Percentiles rank a stretch among this genome's conserved stretches.
Evolutionary conservation across 2,113 vertebrate species (phyloP).

Genomic region (Salvelinus sp.): DNA sequence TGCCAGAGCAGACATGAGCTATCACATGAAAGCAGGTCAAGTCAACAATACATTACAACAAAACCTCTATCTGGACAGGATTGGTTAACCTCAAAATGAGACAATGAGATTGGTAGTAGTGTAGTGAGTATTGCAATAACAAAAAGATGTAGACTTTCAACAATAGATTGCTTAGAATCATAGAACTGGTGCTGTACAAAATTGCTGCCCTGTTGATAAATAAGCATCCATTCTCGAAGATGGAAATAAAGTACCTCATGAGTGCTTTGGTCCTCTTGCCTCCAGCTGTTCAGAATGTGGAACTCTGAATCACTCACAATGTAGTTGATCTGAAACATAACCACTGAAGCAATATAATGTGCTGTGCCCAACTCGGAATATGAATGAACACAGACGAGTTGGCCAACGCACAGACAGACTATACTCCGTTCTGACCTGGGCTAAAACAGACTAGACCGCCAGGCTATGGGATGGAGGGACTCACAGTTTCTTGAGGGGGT

Average conservation of each 20-base stretch:
- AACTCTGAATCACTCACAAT: conserved; percentile 97
- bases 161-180: no score
- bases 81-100: not conserved
- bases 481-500: conserved; percentile 90
- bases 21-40: not conserved
- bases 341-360: not conserved
- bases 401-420: not conserved
- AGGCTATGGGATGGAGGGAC: conserved; percentile 26
- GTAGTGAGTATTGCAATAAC: not conserved
- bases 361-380: no score
- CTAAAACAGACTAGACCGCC: not conserved
- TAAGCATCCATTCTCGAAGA: no score
- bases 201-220: no score
- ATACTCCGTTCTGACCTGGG: no score
- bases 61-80: not conserved
- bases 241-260: conserved; percentile 83
- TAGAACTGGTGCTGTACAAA: no score
- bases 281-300: conserved; percentile 95
- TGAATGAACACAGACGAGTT: no score
- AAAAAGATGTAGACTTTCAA: no score
- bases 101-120: not conserved
- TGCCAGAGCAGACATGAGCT: conserved; percentile 94
- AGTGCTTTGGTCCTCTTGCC: conserved; percentile 91
- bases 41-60: not conserved
- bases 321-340: conserved; percentile 85